Conservation (phyloP, 1,140 invertebrate genomes). For the Asobara japonica region DNA sequence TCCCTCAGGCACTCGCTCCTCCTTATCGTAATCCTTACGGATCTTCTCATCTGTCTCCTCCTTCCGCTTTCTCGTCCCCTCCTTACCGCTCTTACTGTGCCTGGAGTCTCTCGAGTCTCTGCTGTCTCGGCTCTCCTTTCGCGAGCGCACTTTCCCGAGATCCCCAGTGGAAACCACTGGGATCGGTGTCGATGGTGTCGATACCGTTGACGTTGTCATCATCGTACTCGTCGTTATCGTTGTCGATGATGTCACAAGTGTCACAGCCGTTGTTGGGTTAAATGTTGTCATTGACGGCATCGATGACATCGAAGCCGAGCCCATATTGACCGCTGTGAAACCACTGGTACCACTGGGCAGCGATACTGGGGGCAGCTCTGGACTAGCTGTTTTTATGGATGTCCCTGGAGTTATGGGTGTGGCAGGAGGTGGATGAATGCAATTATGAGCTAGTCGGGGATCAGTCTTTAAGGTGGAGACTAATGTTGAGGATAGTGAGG, state of each 20-base stretch:
- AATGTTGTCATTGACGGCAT: conserved; percentile 36
- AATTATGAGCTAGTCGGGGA: conserved; percentile 51
- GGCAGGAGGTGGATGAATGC: conserved; percentile 55
- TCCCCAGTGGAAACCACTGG: background rate
- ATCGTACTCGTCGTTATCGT: conserved; percentile 35
- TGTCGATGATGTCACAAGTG: conserved; percentile 38
- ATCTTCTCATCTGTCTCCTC: conserved; percentile 50
- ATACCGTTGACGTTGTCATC: conserved; percentile 15
- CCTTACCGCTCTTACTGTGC: conserved; percentile 50
- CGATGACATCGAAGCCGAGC: conserved; percentile 22
- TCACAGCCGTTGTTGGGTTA: conserved; percentile 24
- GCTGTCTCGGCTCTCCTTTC: conserved; percentile 42
- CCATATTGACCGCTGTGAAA: conserved; percentile 32
- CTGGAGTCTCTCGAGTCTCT: conserved; percentile 53
- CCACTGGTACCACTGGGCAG: conserved; percentile 51
- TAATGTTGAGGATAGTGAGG: conserved; percentile 36
- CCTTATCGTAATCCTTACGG: conserved; percentile 58
- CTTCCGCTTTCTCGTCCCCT: conserved; percentile 51
- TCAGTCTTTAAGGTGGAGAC: conserved; percentile 46
- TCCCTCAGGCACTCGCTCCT: conserved; percentile 39
- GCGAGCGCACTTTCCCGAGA: conserved; percentile 38
- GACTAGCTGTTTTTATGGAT: conserved; percentile 61
- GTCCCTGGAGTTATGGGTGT: conserved; percentile 63
- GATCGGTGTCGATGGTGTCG: conserved; percentile 1
- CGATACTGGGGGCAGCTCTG: conserved; percentile 61